Percentiles rank a stretch among this genome's conserved stretches.
Conservation (phyloP, 1,140 invertebrate species). For the Drosophila nebulosa region DNA sequence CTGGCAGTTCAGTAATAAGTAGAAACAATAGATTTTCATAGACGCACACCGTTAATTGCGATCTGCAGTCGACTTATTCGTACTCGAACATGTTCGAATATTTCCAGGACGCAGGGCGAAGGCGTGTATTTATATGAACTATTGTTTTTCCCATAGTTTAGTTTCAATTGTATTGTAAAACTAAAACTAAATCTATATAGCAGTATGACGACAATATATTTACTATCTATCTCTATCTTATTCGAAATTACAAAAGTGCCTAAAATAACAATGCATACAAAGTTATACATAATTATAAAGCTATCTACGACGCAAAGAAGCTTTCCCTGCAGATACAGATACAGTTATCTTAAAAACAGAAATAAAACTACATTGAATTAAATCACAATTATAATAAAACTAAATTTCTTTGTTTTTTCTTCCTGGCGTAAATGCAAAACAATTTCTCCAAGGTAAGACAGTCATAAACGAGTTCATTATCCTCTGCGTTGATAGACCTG, state of each 20-base stretch:
- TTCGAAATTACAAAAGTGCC: slow-evolving; percentile 53
- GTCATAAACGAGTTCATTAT: no score
- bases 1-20: neutral
- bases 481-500: no score
- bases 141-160: slow-evolving; percentile 15
- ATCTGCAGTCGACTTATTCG: neutral
- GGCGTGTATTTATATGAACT: neutral
- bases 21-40: slow-evolving; percentile 3
- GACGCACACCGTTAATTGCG: neutral
- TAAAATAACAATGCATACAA: slow-evolving; percentile 35
- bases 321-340: neutral
- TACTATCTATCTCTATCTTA: slow-evolving; percentile 25
- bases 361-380: slow-evolving; percentile 3
- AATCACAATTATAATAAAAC: neutral
- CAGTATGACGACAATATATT: slow-evolving; percentile 26
- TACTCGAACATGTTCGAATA: neutral
- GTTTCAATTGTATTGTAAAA: slow-evolving; percentile 19
- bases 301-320: slow-evolving; percentile 1
- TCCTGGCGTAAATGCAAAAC: neutral
- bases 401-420: neutral
- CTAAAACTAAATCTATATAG: slow-evolving; percentile 15
- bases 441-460: neutral
- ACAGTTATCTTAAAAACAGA: neutral
- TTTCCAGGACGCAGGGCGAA: neutral
- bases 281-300: slow-evolving; percentile 14